These are phyloP conservation scores for Battus philenor DNA, from an alignment of 1,140 invertebrate species.

Conservation along the genomic window DNA sequence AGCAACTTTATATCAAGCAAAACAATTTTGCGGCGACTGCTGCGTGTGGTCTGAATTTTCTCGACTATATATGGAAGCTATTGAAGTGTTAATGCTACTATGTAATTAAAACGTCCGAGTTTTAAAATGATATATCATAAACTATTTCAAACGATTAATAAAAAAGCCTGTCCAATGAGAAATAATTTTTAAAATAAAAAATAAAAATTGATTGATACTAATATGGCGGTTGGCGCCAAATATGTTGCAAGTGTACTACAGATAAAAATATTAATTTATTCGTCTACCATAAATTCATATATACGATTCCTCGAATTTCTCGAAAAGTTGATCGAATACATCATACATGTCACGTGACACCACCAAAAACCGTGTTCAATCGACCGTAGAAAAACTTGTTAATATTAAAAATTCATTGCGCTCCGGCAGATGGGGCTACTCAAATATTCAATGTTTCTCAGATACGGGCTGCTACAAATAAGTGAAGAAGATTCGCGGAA, in stretches of 20 bases:
- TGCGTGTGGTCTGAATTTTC: slow-evolving; percentile 36
- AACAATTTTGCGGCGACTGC: slow-evolving; percentile 17
- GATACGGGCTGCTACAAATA: slow-evolving; percentile 31
- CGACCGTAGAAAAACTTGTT: slow-evolving; percentile 5
- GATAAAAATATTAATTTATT: no score
- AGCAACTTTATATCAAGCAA: slow-evolving; percentile 3
- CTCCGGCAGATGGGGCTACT: slow-evolving; percentile 18
- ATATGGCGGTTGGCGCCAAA: no score
- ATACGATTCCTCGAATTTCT: no score
- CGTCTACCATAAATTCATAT: no score
- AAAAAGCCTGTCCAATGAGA: no score
- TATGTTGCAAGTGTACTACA: no score
- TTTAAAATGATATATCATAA: no score
- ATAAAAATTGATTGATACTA: no score
- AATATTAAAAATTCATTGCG: slow-evolving; percentile 15
- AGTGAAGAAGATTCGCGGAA: slow-evolving; percentile 37
- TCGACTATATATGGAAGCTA: slow-evolving; percentile 21
- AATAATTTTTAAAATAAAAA: no score
- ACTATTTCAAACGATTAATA: no score
- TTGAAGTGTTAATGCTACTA: slow-evolving; percentile 11
- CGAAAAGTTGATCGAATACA: not conserved
- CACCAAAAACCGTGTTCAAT: slow-evolving; percentile 7
- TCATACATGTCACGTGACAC: slow-evolving; percentile 7
- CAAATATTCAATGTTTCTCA: slow-evolving; percentile 43
- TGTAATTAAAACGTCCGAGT: slow-evolving; percentile 2